These are phyloP conservation scores for Torymus aiolomorphi DNA, from an alignment of 2,888 invertebrate genomes.

Conservation along the genomic window DNA sequence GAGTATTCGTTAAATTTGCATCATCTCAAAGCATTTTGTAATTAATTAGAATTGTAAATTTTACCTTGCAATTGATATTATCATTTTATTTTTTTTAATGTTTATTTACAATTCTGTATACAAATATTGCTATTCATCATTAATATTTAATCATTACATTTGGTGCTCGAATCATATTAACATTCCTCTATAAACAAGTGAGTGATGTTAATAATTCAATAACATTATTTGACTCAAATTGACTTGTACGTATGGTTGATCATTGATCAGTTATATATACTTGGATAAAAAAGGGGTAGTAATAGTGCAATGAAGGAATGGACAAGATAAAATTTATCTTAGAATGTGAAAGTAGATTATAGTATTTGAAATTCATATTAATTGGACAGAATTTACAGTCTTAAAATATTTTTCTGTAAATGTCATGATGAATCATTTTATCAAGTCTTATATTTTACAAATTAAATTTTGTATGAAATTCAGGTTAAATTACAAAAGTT, in stretches of 20 bases:
- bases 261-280: conserved; percentile 17
- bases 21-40: conserved; percentile 25
- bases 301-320: conserved; percentile 30
- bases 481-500: too few species aligned
- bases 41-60: too few species aligned
- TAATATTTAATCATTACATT: conserved; percentile 39
- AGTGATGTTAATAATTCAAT: conserved; percentile 26
- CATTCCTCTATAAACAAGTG: neutral
- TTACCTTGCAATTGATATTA: conserved; percentile 18
- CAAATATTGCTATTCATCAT: conserved; percentile 53
- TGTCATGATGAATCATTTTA: conserved; percentile 27
- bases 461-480: neutral
- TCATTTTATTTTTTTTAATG: conserved; percentile 9
- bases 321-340: conserved; percentile 23
- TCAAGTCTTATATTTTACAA: conserved; percentile 18
- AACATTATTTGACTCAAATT: conserved; percentile 49
- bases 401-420: conserved; percentile 55
- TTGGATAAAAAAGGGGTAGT: conserved; percentile 29
- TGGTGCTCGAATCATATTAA: conserved; percentile 37
- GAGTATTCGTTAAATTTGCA: conserved; percentile 22
- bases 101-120: conserved; percentile 48
- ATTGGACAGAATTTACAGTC: conserved; percentile 74
- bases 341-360: conserved; percentile 17
- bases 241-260: conserved; percentile 39
- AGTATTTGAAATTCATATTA: conserved; percentile 58